Evolutionary conservation across 2,113 vertebrate species (phyloP), one percentile per base, ranked within the genome.

Genomic region (Mastomys natalensis): DNA sequence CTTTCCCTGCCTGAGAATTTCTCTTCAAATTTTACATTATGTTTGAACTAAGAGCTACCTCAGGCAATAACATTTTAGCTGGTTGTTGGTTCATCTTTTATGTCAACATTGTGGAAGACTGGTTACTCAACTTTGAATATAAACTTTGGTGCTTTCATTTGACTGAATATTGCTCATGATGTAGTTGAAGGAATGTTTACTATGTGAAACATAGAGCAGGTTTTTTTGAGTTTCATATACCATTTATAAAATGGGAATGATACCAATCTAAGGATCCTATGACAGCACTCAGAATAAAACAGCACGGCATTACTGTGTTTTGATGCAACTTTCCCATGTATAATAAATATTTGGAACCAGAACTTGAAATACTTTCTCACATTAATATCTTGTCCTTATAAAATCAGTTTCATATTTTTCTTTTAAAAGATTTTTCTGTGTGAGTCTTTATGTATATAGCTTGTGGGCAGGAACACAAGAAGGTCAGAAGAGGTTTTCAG

Each of bases 181-280:
- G 17, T 24, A 55, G 19, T 70, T 55, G n/a, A 74, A 89, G 62
- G n/a, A 88, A 73, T 48, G 2, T 5, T 17, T 37, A 82, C 17
- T 80, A 73, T 91, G 53, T 43, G 22, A 89, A 95, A 94, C 4
- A 26, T 48, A 70, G 21, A 29, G 7, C 7, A 93, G 73, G 31
- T 70, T 76, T 60, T 84, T 93, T 90, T 73, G n/a, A 93, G 15
- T 3, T 3, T 31, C 37, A 40, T 51, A 4, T 45, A 66, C 45
- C 5, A 55, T 91, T 87, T 91, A 2, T 84, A 95, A 91, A 91
- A 51, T 76, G 43, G 58, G 66, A 89, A 82, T 77, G 26, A 90
- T 60, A 93, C 8, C 29, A 78, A 91, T 13, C 64, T 62, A 78
- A 89, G 37, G 58, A 78, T 53, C 10, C 7, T 37, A 48, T 84